Evolutionary conservation across 2,113 vertebrate species (phyloP).

Genomic region (Melanerpes aurifrons): DNA sequence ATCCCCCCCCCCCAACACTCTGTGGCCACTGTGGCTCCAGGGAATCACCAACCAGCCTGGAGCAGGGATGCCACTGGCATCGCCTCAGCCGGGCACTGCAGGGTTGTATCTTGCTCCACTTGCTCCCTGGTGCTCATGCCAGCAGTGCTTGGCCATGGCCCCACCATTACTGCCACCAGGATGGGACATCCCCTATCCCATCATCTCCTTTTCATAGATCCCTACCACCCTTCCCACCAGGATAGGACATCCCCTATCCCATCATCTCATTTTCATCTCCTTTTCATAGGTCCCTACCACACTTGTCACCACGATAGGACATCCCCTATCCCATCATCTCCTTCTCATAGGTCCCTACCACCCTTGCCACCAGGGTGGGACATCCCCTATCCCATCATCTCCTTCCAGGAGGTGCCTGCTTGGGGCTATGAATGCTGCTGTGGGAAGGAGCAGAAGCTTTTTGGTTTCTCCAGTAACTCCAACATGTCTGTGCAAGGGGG

Average conservation of each 20-base stretch:
- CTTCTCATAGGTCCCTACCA: background rate
- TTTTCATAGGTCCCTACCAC: background rate
- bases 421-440: background rate
- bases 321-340: background rate
- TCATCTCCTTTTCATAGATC: background rate
- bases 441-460: background rate
- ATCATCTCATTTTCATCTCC: too few species aligned
- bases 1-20: background rate
- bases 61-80: background rate
- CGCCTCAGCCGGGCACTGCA: fast-evolving
- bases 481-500: background rate
- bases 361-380: too few species aligned
- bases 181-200: background rate
- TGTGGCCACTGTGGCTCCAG: background rate
- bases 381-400: background rate
- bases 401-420: background rate
- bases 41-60: background rate
- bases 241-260: background rate
- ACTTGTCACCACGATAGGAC: too few species aligned
- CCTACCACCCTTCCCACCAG: background rate
- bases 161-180: fast-evolving
- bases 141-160: fast-evolving
- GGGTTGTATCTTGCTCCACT: fast-evolving
- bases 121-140: fast-evolving
- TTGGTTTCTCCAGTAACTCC: background rate